Evolutionary conservation across 1,140 invertebrate genomes (phyloP), one percentile per base, ranked within the genome.

Genomic region (Drosophila aff.): DNA sequence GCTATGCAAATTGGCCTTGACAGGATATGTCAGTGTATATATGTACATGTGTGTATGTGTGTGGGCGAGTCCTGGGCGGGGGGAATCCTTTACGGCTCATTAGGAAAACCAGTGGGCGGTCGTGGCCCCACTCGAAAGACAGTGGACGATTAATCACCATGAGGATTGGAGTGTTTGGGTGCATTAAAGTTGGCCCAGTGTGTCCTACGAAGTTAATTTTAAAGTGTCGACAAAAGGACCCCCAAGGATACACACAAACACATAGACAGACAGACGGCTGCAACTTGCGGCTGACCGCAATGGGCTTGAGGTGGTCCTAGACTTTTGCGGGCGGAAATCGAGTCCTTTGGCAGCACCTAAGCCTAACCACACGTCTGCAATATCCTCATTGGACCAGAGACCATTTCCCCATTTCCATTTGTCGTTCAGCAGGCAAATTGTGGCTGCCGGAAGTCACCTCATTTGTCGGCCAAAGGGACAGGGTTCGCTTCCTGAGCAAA

Each of bases 331-430:
- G 52, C 43, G 47, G 73, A 66, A 66, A 76, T 77, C 49, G 53
- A 67, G 47, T 76, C 40, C 53, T 72, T 71, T 71, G 65, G 9
- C 62, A 41, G 52, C 21, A 18, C 36, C 53, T 57, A 57, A 57
- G 40, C 38, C 23, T 50, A 52, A 74, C 71, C 71, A 74, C 71
- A 74, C 46, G 18, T 58, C 68, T 40, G 71, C 68, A 52, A 77
- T 78, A 69, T 78, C 63, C 75, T 68, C 55, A 47, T 76, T 55
- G 66, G 75, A 41, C 50, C 62, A 52, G 58, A 61, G 55, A 36
- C 69, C 76, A 87, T 76, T 75, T 73, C 44, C 33, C 75, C 83
- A 87, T 76, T 75, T 76, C 60, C 76, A 86, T 79, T 86, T 79
- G 41, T 41, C 65, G 63, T 36, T 40, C 53, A 16, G 52, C 58